A percentile compares a stretch with the other conserved stretches of the same genome.
These are phyloP conservation scores for Equus przewalskii DNA, from an alignment of 2,113 vertebrate genomes.

Conservation along the genomic window DNA sequence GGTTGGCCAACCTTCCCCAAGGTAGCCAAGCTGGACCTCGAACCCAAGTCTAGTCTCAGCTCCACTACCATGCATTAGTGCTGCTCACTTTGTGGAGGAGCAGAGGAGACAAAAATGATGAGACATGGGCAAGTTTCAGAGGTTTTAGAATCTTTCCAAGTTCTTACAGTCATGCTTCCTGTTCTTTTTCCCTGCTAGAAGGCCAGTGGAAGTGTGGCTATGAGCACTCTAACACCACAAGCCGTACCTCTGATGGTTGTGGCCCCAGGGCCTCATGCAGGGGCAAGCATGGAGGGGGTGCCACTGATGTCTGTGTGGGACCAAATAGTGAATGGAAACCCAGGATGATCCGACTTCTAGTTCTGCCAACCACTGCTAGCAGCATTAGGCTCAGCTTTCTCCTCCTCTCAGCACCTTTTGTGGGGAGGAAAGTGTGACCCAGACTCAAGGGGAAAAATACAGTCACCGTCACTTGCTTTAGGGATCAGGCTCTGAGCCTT, in stretches of 20 bases:
- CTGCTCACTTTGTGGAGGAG: neutral
- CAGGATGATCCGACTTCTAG: neutral
- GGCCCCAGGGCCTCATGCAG: neutral
- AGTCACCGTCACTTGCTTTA: neutral
- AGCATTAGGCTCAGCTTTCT: neutral
- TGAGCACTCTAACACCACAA: neutral
- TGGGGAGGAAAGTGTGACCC: neutral
- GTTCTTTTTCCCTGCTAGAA: neutral
- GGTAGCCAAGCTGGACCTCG: neutral
- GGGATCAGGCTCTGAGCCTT: neutral
- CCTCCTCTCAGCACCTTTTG: neutral
- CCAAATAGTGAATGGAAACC: neutral
- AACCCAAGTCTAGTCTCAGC: neutral
- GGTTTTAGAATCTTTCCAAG: neutral
- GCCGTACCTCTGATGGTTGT: fast-evolving
- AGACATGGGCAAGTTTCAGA: neutral
- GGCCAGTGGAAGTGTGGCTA: neutral
- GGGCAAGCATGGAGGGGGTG: neutral
- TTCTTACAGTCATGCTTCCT: neutral
- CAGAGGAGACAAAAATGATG: neutral
- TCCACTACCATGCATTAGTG: neutral
- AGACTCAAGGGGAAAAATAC: neutral
- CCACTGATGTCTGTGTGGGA: no score
- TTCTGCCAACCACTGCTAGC: neutral
- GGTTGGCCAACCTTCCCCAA: neutral